These are phyloP conservation scores for Diadumene lineata DNA, from an alignment of 92 coral and sea anemone species.

Conservation along the genomic window DNA sequence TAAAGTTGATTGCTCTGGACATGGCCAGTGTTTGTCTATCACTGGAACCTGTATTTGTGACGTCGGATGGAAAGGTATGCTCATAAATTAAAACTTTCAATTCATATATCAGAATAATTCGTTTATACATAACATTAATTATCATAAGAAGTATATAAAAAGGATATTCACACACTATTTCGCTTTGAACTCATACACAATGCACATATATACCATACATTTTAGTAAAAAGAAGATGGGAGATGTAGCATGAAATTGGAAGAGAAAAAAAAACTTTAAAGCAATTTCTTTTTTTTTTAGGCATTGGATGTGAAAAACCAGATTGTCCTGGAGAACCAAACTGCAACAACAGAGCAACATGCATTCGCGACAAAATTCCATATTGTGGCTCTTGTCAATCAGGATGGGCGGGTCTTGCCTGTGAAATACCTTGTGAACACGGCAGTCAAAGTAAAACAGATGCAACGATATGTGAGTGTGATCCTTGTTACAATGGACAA, in stretches of 20 bases:
- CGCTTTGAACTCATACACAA: too few species aligned
- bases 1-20: constrained; percentile 61
- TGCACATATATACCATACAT: too few species aligned
- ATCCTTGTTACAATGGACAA: constrained; percentile 47
- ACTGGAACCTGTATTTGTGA: constrained; percentile 64
- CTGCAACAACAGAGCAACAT: constrained; percentile 47
- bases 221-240: too few species aligned
- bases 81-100: too few species aligned
- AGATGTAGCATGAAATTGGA: too few species aligned
- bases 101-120: too few species aligned
- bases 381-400: constrained; percentile 49
- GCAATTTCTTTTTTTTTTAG: constrained; percentile 12
- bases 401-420: constrained; percentile 66
- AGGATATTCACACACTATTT: too few species aligned
- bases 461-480: constrained; percentile 54
- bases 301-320: constrained; percentile 56
- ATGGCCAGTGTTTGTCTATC: constrained; percentile 54
- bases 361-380: constrained; percentile 45
- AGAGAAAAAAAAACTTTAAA: too few species aligned
- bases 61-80: constrained; percentile 64
- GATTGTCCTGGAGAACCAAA: constrained; percentile 77
- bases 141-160: too few species aligned
- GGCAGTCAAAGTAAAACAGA: constrained; percentile 44
- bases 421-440: constrained; percentile 49
- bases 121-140: too few species aligned